Conservation (phyloP, 2,113 vertebrate genomes). For the Cheilinus undulatus region DNA sequence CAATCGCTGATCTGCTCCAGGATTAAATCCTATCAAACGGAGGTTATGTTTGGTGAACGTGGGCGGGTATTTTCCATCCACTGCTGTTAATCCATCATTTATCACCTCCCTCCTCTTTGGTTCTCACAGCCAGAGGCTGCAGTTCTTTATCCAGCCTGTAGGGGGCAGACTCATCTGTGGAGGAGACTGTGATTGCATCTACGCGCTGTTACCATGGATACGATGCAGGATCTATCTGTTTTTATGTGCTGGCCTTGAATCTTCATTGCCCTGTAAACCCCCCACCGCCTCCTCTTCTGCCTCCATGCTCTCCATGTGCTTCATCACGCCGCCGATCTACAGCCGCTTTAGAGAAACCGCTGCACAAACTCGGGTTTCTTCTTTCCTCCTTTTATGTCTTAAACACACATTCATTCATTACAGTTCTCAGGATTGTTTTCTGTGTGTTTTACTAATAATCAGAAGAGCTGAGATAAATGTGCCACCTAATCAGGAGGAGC, state of each 20-base stretch:
- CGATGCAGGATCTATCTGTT: constrained; percentile 48
- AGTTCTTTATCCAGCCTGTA: constrained; percentile 47
- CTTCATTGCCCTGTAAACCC: neutral
- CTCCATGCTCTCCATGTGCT: constrained; percentile 12
- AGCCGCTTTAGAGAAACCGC: no score
- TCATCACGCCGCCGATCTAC: neutral
- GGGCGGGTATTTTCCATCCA: neutral
- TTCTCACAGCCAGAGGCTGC: constrained; percentile 31
- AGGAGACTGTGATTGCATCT: constrained; percentile 53
- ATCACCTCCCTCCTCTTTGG: constrained; percentile 35
- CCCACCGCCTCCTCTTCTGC: neutral
- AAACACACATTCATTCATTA: no score
- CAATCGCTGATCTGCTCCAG: neutral
- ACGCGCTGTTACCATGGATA: constrained; percentile 71
- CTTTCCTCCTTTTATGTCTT: no score
- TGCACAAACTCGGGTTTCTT: no score
- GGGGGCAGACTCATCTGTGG: constrained; percentile 42
- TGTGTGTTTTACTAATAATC: no score
- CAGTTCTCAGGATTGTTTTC: no score
- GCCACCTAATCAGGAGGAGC: no score
- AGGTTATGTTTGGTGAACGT: constrained; percentile 2
- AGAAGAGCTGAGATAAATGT: no score
- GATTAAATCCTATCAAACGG: neutral
- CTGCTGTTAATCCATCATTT: constrained; percentile 22
- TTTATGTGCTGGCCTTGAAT: constrained; percentile 50